Evolutionary conservation across 2,888 invertebrate species (phyloP), one percentile per base, ranked within the genome.

Genomic region (Theodoxus fluviatilis): DNA sequence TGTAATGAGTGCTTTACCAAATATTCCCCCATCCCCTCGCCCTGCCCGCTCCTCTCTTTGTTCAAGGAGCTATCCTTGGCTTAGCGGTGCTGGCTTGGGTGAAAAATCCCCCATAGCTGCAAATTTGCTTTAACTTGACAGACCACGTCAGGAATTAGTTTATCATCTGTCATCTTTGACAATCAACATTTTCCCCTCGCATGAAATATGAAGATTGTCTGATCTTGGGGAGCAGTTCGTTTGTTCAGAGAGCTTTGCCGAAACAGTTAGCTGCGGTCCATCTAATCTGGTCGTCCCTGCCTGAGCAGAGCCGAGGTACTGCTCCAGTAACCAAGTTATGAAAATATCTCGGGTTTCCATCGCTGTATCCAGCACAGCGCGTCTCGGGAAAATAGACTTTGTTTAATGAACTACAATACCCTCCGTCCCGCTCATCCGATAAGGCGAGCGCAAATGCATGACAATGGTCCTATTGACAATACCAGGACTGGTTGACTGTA

Each of bases 181-280:
- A 73, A 73, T 73, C 68, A 68, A 64, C 71, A 71, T 73, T 73
- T 73, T 73, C 70, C 57, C 69, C 66, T 38, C n/a, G 64, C 68
- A 68, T 73, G 70, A 73, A 70, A 72, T 72, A 72, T 72, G 72
- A 72, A 71, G 71, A 71, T 71, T 71, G 71, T 71, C 68, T 71
- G 71, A 65, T 71, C 71, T 66, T 31, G 18, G 55, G 47, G 57
- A 52, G 47, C 40, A 15, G 52, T 59, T 67, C 33, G 66, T 67
- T 67, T 67, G 66, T 67, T 67, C 66, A 40, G 25, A 18, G 47
- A 18, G 66, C 66, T 47, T 67, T 67, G 66, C 52, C 63, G 37
- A 31, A 22, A 25, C n/a, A n/a, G 33, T 35, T 63, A 63, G 38
- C 37, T 63, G 63, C 9, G 22, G 33, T n/a, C 49, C 66, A 49